Base-by-base conservation (phyloP, 2,888 invertebrate species). In the Hylaea fasciaria region DNA sequence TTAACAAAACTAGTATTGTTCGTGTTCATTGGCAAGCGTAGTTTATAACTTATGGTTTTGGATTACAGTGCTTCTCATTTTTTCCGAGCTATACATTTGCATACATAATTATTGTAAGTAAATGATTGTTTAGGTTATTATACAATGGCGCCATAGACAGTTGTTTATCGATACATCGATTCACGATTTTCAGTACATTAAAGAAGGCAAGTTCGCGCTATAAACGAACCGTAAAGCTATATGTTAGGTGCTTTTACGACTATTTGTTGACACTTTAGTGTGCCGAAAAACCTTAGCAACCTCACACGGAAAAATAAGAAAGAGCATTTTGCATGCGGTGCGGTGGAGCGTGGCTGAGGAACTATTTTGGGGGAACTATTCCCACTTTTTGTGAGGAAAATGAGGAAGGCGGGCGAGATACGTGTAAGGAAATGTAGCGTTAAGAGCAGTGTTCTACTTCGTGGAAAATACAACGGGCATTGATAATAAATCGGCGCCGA, bases 221-320 rank as follows among this genome's bases (percentile, higher is more conserved):
- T 77, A 83, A 83, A 83, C 74, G 76, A 75, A 79, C 78, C 82
- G 78, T 83, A 78, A 83, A 81, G 77, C 77, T 73, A 78, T 82
- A 82, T 82, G 77, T 78, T 78, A 74, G 73, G 72, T 70, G 72
- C 69, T 72, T 83, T 83, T 79, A 80, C 72, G 82, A 78, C 76
- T 77, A 80, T 80, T 76, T 73, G 73, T 77, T 77, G 71, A 73
- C 73, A 73, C 32, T 53, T 72, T 73, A 75, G 72, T 22, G 22
- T 5, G 22, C 16, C 29, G 46, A 41, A 46, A 54, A 50, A 54
- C 40, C 59, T 54, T 13, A 53, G 44, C 47, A 51, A 48, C 50
- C 39, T 55, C 43, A 54, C 40, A 41, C 40, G 40, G 41, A 44
- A 46, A 50, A 48, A 56, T 37, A 32, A 32, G 32, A 32, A 32